Base-by-base conservation (phyloP, 2,888 invertebrate genomes). In the Bhutanitis thaidina region DNA sequence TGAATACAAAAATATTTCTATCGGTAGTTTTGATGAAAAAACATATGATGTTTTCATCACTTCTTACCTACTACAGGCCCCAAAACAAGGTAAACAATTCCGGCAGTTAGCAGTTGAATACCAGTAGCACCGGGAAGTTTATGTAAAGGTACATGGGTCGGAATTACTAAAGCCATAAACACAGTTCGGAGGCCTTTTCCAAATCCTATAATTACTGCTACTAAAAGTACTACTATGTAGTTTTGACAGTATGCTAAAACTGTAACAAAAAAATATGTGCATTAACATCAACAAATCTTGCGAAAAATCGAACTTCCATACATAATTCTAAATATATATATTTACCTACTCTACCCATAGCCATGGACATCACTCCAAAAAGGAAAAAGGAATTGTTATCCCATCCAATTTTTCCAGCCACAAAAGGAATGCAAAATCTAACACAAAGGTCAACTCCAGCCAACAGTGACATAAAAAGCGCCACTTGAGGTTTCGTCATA, bases 151-250 rank as follows among this genome's bases (percentile, higher is more conserved):
- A 94, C 94, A 65, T 94, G 92, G 0, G 92, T 91, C 1, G 94
- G 94, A 61, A 94, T 93, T 9, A 94, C 93, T 3, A 94, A 74
- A 0, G 93, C 93, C 92, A 94, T 93, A 64, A 94, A 94, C 5
- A 94, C 93, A 3, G 94, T 94, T 49, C 94, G 83, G 0, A 94
- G 72, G 0, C 93, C 94, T 77, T 94, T 94, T 14, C 93, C 93
- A 52, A 92, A 90, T 0, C 94, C 94, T 55, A 94, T 92, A 57
- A 93, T 90, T 0, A 92, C 89, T 27, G 93, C 92, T 10, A 93
- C 91, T 12, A 88, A 57, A 16, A 94, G 67, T 0, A 92, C 86
- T 1, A 92, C 76, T 9, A 69, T 64, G 65, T 91, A 93, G 9
- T 89, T 86, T 56, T 91, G 91, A 27, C 91, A 90, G 62, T 92